These are phyloP conservation scores for Timandra comae DNA, from an alignment of 2,888 invertebrate species.

Conservation along the genomic window DNA sequence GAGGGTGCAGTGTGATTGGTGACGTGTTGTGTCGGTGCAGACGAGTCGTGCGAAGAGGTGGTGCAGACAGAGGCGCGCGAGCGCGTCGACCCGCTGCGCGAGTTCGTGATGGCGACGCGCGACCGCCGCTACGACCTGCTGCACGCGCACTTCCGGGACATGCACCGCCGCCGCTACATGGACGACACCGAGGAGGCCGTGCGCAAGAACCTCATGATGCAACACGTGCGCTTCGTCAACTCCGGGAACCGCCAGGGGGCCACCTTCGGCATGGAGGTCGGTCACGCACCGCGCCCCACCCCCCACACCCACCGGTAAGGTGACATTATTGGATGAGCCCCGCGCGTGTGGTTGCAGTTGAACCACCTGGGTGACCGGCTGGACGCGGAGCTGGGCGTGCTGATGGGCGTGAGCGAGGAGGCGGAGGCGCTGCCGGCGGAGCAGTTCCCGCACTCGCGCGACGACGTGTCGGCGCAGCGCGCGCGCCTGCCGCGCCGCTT, in stretches of 20 bases:
- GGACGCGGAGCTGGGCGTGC: constrained; percentile 35
- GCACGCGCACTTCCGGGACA: constrained; percentile 33
- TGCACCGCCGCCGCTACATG: constrained; percentile 38
- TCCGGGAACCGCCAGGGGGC: constrained; percentile 57
- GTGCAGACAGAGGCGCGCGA: constrained; percentile 27
- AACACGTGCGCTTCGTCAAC: constrained; percentile 40
- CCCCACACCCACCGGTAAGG: too few species aligned
- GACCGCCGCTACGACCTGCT: constrained; percentile 39
- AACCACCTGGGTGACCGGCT: constrained; percentile 53
- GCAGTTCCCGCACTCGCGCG: constrained; percentile 40
- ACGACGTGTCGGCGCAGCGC: constrained; percentile 27
- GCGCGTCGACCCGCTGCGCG: constrained; percentile 54
- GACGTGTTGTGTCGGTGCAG: too few species aligned
- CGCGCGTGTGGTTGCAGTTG: constrained; percentile 9
- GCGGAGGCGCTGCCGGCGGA: constrained; percentile 20
- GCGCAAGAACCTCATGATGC: constrained; percentile 48
- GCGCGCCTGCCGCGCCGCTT: constrained; percentile 42
- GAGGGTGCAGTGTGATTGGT: not conserved
- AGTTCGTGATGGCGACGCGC: constrained; percentile 46
- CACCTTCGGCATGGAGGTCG: constrained; percentile 34
- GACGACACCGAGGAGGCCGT: constrained; percentile 51
- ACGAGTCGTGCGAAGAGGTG: constrained; percentile 38
- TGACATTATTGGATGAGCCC: too few species aligned
- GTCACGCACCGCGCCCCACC: not conserved
- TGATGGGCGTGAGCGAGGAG: constrained; percentile 32